Base-by-base conservation (phyloP, 2,113 vertebrate species). In the Rhegmatorhina hoffmannsi region DNA sequence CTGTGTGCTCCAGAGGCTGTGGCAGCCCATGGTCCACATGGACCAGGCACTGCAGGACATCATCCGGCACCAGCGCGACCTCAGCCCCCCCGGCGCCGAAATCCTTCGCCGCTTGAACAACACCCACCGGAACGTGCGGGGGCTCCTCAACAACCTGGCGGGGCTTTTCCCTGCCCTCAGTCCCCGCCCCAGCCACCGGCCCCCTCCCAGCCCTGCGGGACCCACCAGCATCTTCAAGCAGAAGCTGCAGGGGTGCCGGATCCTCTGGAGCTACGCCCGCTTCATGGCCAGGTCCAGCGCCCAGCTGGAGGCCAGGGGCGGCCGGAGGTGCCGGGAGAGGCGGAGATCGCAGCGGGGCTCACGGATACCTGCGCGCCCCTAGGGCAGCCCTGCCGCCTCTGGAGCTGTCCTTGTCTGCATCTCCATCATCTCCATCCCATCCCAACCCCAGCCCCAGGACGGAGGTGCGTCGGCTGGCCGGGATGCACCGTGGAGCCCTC, bases 201-300 rank as follows among this genome's bases (percentile, higher is more conserved):
- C 28, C 5, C 56, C 4, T 0, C 31, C 66, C 2, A 10, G 21
- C 15, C 77, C 62, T 46, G 47, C 56, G 0, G 62, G 19, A 11
- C 67, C 44, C 60, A 47, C 50, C 33, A 47, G 17, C 10, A 10
- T 66, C 33, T 97, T 96, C 74, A 53, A 8, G 10, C 87, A 90
- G 70, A 97, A 97, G 82, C n/a, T 96, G 16, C 72, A 95, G n/a
- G 97, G 96, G 0, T 98, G 97, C 77, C 84, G 8, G 21, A 67
- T 87, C 52, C 89, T 97, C 43, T 86, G 94, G 87, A 90, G 64
- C 58, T 97, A 97, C 4, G 15, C 89, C 3, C 72, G 38, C 52
- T 97, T 98, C 90, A 81, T 96, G 78, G 55, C 34, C 58, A 62
- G 67, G 31, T 92, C 96, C 83, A 91, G 25, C 0, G 7, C 46